Evolutionary conservation across 2,113 vertebrate species (phyloP).

Genomic region (Aspidoscelis tigris): DNA sequence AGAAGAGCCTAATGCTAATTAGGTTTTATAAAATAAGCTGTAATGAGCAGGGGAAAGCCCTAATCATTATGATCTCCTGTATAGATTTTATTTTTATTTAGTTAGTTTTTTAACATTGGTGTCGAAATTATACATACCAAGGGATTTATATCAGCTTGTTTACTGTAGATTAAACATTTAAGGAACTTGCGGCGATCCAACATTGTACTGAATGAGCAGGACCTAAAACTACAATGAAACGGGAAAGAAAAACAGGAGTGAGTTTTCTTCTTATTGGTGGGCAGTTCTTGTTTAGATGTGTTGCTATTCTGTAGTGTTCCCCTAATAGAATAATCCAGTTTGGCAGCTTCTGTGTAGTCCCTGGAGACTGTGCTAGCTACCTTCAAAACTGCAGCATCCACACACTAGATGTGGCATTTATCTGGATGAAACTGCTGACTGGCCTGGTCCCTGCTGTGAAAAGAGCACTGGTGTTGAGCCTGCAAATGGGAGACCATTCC

Average conservation of each 20-base stretch:
- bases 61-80: slow-evolving; percentile 54
- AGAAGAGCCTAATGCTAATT: slow-evolving; percentile 60
- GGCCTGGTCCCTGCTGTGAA: no score
- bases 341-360: no score
- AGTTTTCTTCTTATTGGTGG: not conserved
- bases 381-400: no score
- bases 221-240: not conserved
- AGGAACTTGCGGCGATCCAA: slow-evolving; percentile 23
- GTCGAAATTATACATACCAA: slow-evolving; percentile 42
- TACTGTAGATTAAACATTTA: slow-evolving; percentile 27
- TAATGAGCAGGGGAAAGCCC: slow-evolving; percentile 36
- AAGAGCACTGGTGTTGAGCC: no score
- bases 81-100: not conserved
- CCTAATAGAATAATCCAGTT: no score
- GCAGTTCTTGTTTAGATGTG: not conserved
- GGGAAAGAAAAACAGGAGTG: not conserved
- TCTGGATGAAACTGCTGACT: no score
- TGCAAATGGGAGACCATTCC: no score
- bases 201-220: not conserved
- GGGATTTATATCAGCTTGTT: not conserved
- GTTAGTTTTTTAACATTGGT: slow-evolving; percentile 38
- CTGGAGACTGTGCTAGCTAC: no score
- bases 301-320: not conserved
- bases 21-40: slow-evolving; percentile 53
- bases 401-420: no score